Conservation (phyloP, 2,888 invertebrate species). For the Aphidius colemani region DNA sequence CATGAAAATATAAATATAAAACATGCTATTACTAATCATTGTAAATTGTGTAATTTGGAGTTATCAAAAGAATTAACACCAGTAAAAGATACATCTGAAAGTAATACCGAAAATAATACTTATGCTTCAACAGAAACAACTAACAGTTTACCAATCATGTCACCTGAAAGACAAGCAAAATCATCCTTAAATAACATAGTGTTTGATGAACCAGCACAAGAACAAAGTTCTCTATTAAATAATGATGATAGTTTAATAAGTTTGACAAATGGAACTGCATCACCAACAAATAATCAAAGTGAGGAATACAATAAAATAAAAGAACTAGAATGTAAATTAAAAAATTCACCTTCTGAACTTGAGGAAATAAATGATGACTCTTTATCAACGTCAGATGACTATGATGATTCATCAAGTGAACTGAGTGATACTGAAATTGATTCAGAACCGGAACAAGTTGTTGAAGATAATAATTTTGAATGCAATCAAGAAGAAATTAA, state of each 20-base stretch:
- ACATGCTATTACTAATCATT: slow-evolving; percentile 60
- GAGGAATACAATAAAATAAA: slow-evolving; percentile 61
- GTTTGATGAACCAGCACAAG: slow-evolving; percentile 54
- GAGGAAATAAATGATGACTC: background rate
- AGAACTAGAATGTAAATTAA: slow-evolving; percentile 54
- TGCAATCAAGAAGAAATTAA: slow-evolving; percentile 14
- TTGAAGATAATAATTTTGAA: too few relatives aligned
- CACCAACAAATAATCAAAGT: slow-evolving; percentile 46
- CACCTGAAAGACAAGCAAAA: slow-evolving; percentile 54
- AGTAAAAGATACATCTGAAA: slow-evolving; percentile 67
- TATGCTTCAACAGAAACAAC: slow-evolving; percentile 54
- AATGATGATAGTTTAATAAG: slow-evolving; percentile 29
- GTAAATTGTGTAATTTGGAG: slow-evolving; percentile 70
- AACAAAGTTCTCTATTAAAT: slow-evolving; percentile 53
- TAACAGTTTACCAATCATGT: slow-evolving; percentile 47
- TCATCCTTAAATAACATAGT: slow-evolving; percentile 60
- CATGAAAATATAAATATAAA: slow-evolving; percentile 58
- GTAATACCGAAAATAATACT: slow-evolving; percentile 59
- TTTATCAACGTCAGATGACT: background rate
- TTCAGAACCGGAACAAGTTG: too few relatives aligned
- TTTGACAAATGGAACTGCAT: slow-evolving; percentile 42
- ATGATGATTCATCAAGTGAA: background rate
- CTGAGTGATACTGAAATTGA: too few relatives aligned
- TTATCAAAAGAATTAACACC: slow-evolving; percentile 72
- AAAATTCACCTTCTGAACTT: slow-evolving; percentile 18